Percentiles rank a stretch among this genome's conserved stretches.
These are phyloP conservation scores for Etheostoma perlongum DNA, from an alignment of 2,797 vertebrate genomes.

Conservation along the genomic window DNA sequence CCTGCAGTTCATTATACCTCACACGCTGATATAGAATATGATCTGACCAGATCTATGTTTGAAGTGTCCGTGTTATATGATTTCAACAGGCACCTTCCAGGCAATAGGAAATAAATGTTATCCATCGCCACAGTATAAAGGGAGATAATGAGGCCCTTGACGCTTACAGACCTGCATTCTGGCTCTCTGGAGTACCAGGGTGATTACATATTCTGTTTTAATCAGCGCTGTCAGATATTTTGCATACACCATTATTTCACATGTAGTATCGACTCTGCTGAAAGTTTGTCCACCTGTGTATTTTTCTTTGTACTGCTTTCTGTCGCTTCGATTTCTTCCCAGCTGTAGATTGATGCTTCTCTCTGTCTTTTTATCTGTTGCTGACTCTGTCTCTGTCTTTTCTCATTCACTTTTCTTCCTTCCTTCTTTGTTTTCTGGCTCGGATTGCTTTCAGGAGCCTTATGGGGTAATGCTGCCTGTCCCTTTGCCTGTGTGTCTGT, in stretches of 20 bases:
- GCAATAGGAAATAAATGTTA: conserved; percentile 5
- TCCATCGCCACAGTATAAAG: background rate
- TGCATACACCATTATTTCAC: background rate
- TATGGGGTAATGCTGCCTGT: conserved; percentile 92
- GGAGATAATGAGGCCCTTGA: conserved; percentile 22
- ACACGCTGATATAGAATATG: background rate
- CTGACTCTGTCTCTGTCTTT: conserved; percentile 62
- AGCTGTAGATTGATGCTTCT: conserved; percentile 18
- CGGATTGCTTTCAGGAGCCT: conserved; percentile 95
- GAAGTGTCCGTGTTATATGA: background rate
- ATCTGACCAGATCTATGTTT: background rate
- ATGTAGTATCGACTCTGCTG: background rate
- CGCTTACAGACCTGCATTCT: background rate
- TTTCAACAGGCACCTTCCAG: background rate
- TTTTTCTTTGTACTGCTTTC: conserved; percentile 44
- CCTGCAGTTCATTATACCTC: background rate
- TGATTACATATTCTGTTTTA: conserved; percentile 20
- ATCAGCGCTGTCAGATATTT: conserved; percentile 7
- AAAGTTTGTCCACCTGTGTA: conserved; percentile 13
- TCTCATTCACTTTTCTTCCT: conserved; percentile 49
- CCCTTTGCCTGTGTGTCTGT: conserved; percentile 55
- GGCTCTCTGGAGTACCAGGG: conserved; percentile 2
- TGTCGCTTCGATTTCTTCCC: conserved; percentile 20
- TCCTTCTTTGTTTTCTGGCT: conserved; percentile 77
- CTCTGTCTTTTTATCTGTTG: conserved; percentile 61